These are phyloP conservation scores for Dolichomitus sp. DNA, from an alignment of 2,888 invertebrate species.

Conservation along the genomic window DNA sequence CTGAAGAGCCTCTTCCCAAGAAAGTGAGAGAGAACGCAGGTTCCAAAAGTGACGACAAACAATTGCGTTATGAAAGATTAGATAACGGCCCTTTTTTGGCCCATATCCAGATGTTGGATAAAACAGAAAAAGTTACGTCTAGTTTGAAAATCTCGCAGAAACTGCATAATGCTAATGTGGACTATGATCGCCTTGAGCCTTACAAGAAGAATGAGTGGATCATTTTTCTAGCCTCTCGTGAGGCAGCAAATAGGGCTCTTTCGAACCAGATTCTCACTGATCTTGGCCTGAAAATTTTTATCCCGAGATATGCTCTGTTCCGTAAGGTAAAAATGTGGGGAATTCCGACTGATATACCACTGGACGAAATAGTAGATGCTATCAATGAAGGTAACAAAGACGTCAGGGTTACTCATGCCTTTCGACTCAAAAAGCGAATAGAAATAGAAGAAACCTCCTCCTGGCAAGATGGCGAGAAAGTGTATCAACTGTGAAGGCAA, in stretches of 20 bases:
- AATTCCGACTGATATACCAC: neutral
- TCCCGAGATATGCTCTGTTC: conserved; percentile 20
- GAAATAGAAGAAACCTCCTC: neutral
- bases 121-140: neutral
- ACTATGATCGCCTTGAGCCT: conserved; percentile 23
- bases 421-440: conserved; percentile 9
- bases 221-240: conserved; percentile 27
- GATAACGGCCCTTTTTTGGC: too few relatives aligned
- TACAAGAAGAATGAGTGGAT: conserved; percentile 40
- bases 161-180: conserved; percentile 21
- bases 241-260: conserved; percentile 36
- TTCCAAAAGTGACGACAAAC: too few relatives aligned
- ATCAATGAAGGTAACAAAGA: conserved; percentile 18
- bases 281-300: conserved; percentile 14
- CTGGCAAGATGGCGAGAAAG: conserved; percentile 15
- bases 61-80: too few relatives aligned
- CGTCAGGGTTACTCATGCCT: neutral
- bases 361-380: neutral
- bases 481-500: conserved; percentile 43
- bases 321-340: conserved; percentile 16
- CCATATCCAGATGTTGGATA: neutral
- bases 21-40: too few relatives aligned
- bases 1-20: too few relatives aligned
- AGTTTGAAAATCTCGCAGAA: conserved; percentile 24
- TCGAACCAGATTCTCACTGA: conserved; percentile 20